These are phyloP conservation scores for Thelaira solivaga DNA, from an alignment of 2,888 invertebrate genomes.

Conservation along the genomic window DNA sequence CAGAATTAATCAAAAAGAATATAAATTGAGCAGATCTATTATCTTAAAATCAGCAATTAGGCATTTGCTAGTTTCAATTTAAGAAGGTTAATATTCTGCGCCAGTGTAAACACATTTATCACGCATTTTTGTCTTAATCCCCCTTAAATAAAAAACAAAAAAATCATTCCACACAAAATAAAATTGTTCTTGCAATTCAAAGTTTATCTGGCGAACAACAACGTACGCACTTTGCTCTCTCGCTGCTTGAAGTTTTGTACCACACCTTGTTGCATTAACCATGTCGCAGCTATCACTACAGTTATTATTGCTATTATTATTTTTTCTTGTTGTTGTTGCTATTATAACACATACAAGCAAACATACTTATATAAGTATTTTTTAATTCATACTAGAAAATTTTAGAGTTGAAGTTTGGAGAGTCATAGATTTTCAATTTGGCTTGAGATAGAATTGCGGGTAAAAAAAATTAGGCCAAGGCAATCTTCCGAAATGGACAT, in stretches of 20 bases:
- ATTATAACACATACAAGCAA: neutral
- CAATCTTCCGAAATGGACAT: slow-evolving; percentile 62
- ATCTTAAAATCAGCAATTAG: no score
- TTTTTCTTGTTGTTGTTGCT: neutral
- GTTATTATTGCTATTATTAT: neutral
- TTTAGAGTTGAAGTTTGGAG: slow-evolving; percentile 28
- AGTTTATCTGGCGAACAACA: slow-evolving; percentile 44
- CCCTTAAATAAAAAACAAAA: slow-evolving; percentile 2
- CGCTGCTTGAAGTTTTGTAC: slow-evolving; percentile 49
- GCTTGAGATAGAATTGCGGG: slow-evolving; percentile 36
- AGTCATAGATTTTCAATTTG: slow-evolving; percentile 19
- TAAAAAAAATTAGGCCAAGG: slow-evolving; percentile 62
- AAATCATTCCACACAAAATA: neutral
- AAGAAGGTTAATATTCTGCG: neutral
- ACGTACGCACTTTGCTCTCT: slow-evolving; percentile 62
- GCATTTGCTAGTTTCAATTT: no score
- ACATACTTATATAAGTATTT: neutral
- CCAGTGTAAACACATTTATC: slow-evolving; percentile 4
- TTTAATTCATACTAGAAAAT: neutral
- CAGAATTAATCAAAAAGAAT: no score
- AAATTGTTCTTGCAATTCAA: slow-evolving; percentile 36
- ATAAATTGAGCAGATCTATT: no score
- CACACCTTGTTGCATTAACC: slow-evolving; percentile 57
- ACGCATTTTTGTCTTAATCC: slow-evolving; percentile 28
- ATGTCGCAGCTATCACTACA: neutral